Conservation (phyloP, 2,797 vertebrate genomes). For the Gymnocypris eckloni region DNA sequence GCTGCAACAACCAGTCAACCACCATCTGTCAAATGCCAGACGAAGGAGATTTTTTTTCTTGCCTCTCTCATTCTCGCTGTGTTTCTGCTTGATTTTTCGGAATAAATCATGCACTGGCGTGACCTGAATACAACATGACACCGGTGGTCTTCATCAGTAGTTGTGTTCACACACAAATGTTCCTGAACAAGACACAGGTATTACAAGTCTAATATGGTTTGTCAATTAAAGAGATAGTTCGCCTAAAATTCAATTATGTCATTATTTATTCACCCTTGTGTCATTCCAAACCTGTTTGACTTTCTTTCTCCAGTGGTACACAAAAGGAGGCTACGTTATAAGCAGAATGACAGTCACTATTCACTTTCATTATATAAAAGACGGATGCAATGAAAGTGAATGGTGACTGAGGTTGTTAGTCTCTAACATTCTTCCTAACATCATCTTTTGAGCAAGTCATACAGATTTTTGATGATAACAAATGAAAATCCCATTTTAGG, state of each 20-base stretch:
- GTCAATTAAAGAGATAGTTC: not conserved
- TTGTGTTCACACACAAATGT: not conserved
- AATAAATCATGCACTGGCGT: slow-evolving; percentile 48
- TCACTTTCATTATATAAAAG: not conserved
- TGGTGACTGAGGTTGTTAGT: not conserved
- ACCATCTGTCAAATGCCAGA: slow-evolving; percentile 60
- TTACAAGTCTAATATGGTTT: not conserved
- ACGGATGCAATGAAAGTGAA: not conserved
- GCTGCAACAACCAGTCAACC: slow-evolving; percentile 44
- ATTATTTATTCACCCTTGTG: not conserved
- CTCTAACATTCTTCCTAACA: not conserved
- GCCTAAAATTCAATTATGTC: not conserved
- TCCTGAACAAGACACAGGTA: not conserved
- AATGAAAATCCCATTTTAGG: not conserved
- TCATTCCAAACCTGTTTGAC: not conserved
- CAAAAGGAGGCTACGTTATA: not conserved
- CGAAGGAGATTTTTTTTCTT: slow-evolving; percentile 4
- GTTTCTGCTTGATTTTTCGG: slow-evolving; percentile 14
- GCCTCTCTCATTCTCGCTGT: not conserved
- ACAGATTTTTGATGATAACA: not conserved
- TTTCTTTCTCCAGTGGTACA: not conserved
- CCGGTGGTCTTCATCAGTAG: not conserved
- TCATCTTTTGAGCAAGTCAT: not conserved
- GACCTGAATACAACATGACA: slow-evolving; percentile 36
- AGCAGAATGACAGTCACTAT: not conserved